Base-by-base conservation (phyloP, 2,888 invertebrate species). In the Brachypalpus laphriformis region DNA sequence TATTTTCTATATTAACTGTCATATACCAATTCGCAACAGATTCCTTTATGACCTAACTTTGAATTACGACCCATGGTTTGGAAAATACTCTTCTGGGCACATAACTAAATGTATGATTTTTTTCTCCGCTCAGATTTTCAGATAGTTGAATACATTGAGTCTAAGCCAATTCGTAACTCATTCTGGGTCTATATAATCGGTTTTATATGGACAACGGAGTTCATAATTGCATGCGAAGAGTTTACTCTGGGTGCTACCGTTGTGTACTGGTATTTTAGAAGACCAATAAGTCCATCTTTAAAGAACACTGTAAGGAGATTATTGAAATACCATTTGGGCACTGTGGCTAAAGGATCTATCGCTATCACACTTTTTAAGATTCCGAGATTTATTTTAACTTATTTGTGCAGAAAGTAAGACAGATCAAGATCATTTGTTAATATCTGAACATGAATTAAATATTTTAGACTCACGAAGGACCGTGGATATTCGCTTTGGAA, bases 101-200 rank as follows among this genome's bases (percentile, higher is more conserved):
- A n/a, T n/a, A n/a, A n/a, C n/a, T n/a, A n/a, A n/a, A n/a, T n/a
- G n/a, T n/a, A n/a, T 18, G 18, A 2, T 22, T 18, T 25, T 45
- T 9, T 49, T 54, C 76, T 87, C 65, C 68, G 91, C 92, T 25
- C 87, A 95, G 95, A 93, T 74, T 93, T 94, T 87, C 93, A 93
- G 9, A 92, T 95, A 51, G 94, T 97, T 63, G 95, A 96, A 90
- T 97, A 96, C 90, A 92, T 94, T 8, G 95, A 96, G 89, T 94
- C 95, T 0, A 93, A 95, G 87, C 96, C 96, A 95, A 94, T 97
- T 34, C 95, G 96, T 89, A 96, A 97, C 88, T 96, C 98, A 96
- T 97, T 98, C 96, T 98, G 97, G 97, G 94, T 98, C 88, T 97
- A 98, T 90, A 93, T 97, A 14, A 93, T 98, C 65, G 98, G 97